Percentiles rank a stretch among this genome's conserved stretches.
Conservation (phyloP, 2,113 vertebrate genomes). For the Leptobrachium ailaonicum region DNA sequence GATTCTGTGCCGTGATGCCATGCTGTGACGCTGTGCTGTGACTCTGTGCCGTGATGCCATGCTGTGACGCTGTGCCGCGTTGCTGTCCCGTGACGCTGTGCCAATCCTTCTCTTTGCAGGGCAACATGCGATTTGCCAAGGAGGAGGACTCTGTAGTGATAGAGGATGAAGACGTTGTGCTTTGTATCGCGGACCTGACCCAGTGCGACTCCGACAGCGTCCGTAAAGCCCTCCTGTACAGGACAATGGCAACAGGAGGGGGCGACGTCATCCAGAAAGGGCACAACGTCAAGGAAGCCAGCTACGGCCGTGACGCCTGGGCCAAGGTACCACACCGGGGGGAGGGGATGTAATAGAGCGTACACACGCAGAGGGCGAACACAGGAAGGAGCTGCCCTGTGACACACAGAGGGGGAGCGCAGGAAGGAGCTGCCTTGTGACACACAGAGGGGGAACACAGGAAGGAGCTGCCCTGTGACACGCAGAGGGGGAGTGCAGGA, state of each 20-base stretch:
- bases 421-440: no score
- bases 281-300: constrained; percentile 77
- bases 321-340: constrained; percentile 74
- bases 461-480: no score
- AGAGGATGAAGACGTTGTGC: constrained; percentile 51
- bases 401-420: no score
- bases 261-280: constrained; percentile 88
- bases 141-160: constrained; percentile 68
- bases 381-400: no score
- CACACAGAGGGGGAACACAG: no score
- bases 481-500: no score
- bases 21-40: no score
- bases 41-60: no score
- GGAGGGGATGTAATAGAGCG: background rate
- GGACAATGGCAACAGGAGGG: constrained; percentile 83
- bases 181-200: constrained; percentile 70
- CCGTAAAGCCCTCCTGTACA: constrained; percentile 72
- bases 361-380: no score
- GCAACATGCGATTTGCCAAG: constrained; percentile 75
- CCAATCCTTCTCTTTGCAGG: constrained; percentile 62
- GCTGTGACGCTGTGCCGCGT: no score
- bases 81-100: background rate
- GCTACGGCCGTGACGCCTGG: constrained; percentile 85
- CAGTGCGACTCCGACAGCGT: constrained; percentile 59
- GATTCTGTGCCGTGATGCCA: no score